Base-by-base conservation (phyloP, 1,140 invertebrate species). In the Orchestia grillus region DNA sequence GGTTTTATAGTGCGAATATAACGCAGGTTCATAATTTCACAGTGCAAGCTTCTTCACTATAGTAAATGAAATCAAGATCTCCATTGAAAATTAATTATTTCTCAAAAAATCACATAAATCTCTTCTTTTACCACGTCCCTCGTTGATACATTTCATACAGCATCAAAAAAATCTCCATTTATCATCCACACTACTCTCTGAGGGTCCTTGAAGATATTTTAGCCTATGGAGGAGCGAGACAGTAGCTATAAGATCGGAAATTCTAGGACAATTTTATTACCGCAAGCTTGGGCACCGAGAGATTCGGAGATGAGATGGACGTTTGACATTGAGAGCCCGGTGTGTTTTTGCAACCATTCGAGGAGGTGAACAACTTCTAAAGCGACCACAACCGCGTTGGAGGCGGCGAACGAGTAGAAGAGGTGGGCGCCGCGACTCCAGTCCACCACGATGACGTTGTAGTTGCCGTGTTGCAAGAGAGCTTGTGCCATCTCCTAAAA, bases 231-330 rank as follows among this genome's bases (percentile, higher is more conserved):
- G 28, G 28, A 77, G 62, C 11, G 62, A 23, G 62, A 77, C 28
- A 23, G n/a, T n/a, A n/a, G 11, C 36, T 36, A 77, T 28, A 77
- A 15, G 36, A 3, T 23, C 3, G 11, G 62, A 1, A 23, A 3
- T 36, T 77, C 62, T 77, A 28, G 28, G 62, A 77, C 28, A 77
- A 3, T 77, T 77, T 77, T 77, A 77, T 90, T 92, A 96, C 98
- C 98, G 8, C 98, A 98, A 0, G 98, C 98, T 97, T 99, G 98
- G 0, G 98, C 98, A 0, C 99, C 98, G 95, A 99, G 97, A 97
- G 98, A 99, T 97, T 99, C 98, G 0, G 98, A 98, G 90, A 99
- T 99, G 92, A 99, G 97, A 97, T 99, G 98, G 11, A 99, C 98
- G 96, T 98, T 98, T 47, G 97, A 97, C 0, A 98, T 98, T 97